Evolutionary conservation across 2,888 invertebrate species (phyloP).

Genomic region (Drosophila longiperda): DNA sequence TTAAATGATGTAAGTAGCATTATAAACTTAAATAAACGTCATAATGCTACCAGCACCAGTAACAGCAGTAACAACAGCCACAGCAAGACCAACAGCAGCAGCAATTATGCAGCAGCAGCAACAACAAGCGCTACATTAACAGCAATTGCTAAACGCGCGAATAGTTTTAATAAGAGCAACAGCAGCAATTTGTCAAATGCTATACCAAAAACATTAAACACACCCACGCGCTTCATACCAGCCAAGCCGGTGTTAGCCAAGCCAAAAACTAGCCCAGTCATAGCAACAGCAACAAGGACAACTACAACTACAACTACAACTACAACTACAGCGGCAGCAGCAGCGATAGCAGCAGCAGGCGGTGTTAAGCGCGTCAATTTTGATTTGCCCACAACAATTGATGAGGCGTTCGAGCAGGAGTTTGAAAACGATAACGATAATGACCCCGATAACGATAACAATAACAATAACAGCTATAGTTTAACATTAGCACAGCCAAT

Average conservation of each 20-base stretch:
- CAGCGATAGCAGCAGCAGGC: slow-evolving; percentile 42
- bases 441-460: slow-evolving; percentile 25
- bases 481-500: slow-evolving; percentile 35
- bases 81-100: slow-evolving; percentile 32
- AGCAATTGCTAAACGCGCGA: slow-evolving; percentile 46
- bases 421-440: slow-evolving; percentile 29
- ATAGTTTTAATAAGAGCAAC: slow-evolving; percentile 50
- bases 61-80: slow-evolving; percentile 31
- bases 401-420: slow-evolving; percentile 54
- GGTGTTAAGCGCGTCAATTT: slow-evolving; percentile 75
- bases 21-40: slow-evolving; percentile 61
- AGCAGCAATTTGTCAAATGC: slow-evolving; percentile 47
- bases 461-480: slow-evolving; percentile 20
- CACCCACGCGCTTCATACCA: slow-evolving; percentile 72
- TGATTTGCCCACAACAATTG: slow-evolving; percentile 68
- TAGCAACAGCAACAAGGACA: slow-evolving; percentile 30
- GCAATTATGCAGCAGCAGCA: slow-evolving; percentile 25
- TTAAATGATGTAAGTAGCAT: slow-evolving; percentile 77
- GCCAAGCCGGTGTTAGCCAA: slow-evolving; percentile 64
- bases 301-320: slow-evolving; percentile 17
- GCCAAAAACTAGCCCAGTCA: slow-evolving; percentile 37
- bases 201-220: slow-evolving; percentile 69
- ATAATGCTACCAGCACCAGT: slow-evolving; percentile 66
- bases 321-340: slow-evolving; percentile 1
- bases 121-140: slow-evolving; percentile 40